A percentile compares a stretch with the other conserved stretches of the same genome.
Conservation (phyloP, 2,888 invertebrate species). For the Pogonocherus hispidulus region DNA sequence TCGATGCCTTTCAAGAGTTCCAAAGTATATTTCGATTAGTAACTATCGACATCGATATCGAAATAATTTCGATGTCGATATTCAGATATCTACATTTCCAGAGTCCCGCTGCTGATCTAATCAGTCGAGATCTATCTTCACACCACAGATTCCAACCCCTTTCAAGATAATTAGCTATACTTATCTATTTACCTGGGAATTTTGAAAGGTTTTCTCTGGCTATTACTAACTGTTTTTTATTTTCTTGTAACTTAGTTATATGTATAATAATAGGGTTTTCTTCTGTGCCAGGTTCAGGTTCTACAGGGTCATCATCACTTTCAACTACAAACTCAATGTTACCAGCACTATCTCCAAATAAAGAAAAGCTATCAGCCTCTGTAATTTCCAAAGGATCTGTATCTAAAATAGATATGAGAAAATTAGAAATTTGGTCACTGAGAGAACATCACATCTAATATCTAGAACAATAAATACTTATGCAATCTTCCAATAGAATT, state of each 20-base stretch:
- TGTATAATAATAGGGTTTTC: neutral
- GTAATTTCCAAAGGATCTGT: constrained; percentile 12
- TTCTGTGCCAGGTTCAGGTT: neutral
- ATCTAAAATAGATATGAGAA: constrained; percentile 1
- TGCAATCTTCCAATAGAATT: no score
- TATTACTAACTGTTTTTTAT: neutral
- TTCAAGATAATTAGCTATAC: neutral
- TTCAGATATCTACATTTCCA: no score
- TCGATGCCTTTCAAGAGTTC: no score
- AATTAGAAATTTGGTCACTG: no score
- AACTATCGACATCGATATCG: no score
- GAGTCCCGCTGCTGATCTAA: no score
- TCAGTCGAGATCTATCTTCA: no score
- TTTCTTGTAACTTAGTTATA: neutral
- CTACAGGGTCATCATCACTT: constrained; percentile 20
- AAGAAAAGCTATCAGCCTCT: neutral
- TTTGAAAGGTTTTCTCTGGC: neutral
- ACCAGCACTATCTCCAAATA: constrained; percentile 20
- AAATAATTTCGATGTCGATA: no score
- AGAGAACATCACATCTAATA: no score
- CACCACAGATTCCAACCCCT: no score
- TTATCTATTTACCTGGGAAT: neutral
- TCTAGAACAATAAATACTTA: no score
- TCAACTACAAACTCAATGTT: constrained; percentile 33
- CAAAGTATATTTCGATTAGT: no score